Conservation (phyloP, 2,797 vertebrate genomes). For the Neosilurus mollespiculum region DNA sequence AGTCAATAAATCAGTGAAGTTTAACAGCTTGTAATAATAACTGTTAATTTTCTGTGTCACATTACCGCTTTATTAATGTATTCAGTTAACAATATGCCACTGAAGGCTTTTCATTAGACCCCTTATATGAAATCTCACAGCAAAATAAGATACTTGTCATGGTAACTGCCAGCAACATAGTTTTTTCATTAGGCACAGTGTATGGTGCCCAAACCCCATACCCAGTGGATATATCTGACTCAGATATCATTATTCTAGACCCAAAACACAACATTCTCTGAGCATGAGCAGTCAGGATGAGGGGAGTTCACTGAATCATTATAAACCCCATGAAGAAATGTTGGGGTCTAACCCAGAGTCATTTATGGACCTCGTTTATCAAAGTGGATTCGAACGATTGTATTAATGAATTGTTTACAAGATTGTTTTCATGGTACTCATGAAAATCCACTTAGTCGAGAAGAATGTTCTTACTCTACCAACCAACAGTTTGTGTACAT, state of each 20-base stretch:
- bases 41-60: constrained; percentile 53
- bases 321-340: background rate
- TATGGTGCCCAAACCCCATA: background rate
- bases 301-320: constrained; percentile 11
- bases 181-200: constrained; percentile 23
- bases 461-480: background rate
- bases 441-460: background rate
- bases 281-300: constrained; percentile 27
- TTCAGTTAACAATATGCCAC: constrained; percentile 66
- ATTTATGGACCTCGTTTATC: constrained; percentile 2
- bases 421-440: background rate
- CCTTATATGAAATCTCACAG: constrained; percentile 78
- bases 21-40: constrained; percentile 56
- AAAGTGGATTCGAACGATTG: background rate
- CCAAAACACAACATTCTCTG: constrained; percentile 14
- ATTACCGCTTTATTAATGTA: constrained; percentile 44
- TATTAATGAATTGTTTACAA: background rate
- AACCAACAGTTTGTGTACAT: too few relatives aligned
- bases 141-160: constrained; percentile 77
- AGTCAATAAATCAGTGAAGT: background rate
- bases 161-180: constrained; percentile 73
- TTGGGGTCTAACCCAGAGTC: background rate
- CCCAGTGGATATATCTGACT: constrained; percentile 15
- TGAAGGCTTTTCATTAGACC: constrained; percentile 73
- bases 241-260: constrained; percentile 12